phyloP scores from a whole-genome alignment of 2,888 invertebrate genomes.

The Hoplodrina blanda region DNA sequence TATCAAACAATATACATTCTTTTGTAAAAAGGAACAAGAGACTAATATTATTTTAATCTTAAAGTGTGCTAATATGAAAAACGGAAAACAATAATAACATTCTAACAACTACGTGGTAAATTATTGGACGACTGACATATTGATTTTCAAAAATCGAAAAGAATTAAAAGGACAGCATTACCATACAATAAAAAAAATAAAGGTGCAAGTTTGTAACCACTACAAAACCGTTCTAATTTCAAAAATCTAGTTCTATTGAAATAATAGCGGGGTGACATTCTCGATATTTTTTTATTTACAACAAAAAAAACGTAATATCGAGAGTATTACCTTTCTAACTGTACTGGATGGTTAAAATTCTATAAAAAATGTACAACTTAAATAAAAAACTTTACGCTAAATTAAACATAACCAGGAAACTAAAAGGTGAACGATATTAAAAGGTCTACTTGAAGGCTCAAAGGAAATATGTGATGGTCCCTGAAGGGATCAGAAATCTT shows the following conservation, averaged over 20 bases:
- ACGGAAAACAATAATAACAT: neutral
- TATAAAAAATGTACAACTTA: slow-evolving; percentile 30
- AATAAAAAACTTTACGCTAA: slow-evolving; percentile 56
- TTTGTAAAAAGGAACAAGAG: slow-evolving; percentile 4
- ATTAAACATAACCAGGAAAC: slow-evolving; percentile 65
- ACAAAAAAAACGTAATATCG: slow-evolving; percentile 14
- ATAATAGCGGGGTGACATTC: slow-evolving; percentile 14
- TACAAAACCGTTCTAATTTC: slow-evolving; percentile 9
- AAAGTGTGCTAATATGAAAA: slow-evolving; percentile 4
- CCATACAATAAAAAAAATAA: slow-evolving; percentile 1
- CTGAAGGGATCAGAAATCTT: slow-evolving; percentile 71
- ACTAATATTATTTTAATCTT: neutral
- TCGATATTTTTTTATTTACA: no score
- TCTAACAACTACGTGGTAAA: neutral
- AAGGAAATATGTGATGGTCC: slow-evolving; percentile 74
- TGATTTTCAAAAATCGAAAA: neutral
- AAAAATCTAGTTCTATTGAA: slow-evolving; percentile 8
- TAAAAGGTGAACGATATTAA: slow-evolving; percentile 69
- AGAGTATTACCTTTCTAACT: slow-evolving; percentile 44
- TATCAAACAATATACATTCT: slow-evolving; percentile 25
- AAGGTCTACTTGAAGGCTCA: slow-evolving; percentile 70
- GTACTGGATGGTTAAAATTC: slow-evolving; percentile 71
- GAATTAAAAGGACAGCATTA: neutral
- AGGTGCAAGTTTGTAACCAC: neutral
- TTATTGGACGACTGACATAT: no score